A percentile compares a stretch with the other conserved stretches of the same genome.
Evolutionary conservation across 2,888 invertebrate genomes (phyloP).

Genomic region (Tholera decimalis): DNA sequence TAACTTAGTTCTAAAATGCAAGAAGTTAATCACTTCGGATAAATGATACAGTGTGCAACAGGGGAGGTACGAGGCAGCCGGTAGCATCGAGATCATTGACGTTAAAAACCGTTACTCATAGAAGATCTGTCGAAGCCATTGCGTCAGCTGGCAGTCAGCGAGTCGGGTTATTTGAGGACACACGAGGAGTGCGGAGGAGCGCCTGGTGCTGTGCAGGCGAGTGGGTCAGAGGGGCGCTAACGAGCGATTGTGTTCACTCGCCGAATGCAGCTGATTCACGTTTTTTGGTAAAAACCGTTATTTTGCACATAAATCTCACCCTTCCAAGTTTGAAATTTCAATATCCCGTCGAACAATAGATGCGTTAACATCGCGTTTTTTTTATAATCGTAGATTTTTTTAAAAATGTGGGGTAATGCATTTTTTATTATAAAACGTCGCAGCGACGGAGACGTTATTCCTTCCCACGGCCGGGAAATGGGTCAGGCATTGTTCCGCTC

Average conservation of each 20-base stretch:
- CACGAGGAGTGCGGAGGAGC: background rate
- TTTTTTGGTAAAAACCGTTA: constrained; percentile 89
- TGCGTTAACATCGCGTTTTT: constrained; percentile 83
- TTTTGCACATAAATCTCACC: constrained; percentile 90
- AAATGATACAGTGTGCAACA: too few species aligned
- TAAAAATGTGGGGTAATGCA: constrained; percentile 90
- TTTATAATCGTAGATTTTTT: constrained; percentile 81
- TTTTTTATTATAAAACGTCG: constrained; percentile 86
- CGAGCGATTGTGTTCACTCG: constrained; percentile 67
- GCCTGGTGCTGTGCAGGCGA: background rate
- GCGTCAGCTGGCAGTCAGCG: background rate
- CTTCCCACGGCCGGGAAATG: constrained; percentile 91
- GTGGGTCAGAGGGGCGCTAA: constrained; percentile 60
- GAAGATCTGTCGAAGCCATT: background rate
- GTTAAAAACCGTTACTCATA: background rate
- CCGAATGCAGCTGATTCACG: constrained; percentile 82
- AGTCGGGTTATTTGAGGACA: background rate
- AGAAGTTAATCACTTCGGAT: too few species aligned
- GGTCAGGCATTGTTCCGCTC: constrained; percentile 89
- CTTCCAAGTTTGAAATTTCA: constrained; percentile 87
- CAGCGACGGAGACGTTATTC: constrained; percentile 87
- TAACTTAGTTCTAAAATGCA: too few species aligned
- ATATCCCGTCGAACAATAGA: constrained; percentile 85
- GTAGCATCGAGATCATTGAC: constrained; percentile 12
- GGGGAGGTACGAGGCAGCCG: background rate